Evolutionary conservation across 2,888 invertebrate species (phyloP).

Genomic region (Bimastos eiseni): DNA sequence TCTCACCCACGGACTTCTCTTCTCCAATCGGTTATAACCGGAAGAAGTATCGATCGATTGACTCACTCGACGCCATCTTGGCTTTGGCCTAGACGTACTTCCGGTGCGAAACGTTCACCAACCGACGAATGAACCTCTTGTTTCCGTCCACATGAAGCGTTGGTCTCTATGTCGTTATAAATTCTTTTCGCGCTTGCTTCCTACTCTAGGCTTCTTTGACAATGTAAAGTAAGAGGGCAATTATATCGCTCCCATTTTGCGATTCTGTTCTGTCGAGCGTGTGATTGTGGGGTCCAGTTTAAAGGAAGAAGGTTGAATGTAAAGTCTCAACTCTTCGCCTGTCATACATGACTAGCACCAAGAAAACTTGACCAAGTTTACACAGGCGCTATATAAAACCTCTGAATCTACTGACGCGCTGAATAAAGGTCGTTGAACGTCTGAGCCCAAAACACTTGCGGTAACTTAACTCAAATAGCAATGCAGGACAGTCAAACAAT

Average conservation of each 20-base stretch:
- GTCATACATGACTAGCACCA: neutral
- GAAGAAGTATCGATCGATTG: neutral
- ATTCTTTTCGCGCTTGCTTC: neutral
- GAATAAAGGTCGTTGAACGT: neutral
- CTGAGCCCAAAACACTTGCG: neutral
- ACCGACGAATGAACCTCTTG: neutral
- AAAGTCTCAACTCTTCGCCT: neutral
- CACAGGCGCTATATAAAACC: neutral
- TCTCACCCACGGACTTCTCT: neutral
- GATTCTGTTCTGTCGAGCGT: too few species aligned
- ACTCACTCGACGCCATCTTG: neutral
- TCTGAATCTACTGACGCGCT: neutral
- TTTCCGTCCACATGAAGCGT: neutral
- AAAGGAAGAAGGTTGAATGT: neutral
- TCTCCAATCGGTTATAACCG: neutral
- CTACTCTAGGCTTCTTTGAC: neutral
- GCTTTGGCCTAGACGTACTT: neutral
- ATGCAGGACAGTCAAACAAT: neutral
- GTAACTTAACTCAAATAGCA: neutral
- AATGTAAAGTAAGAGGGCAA: neutral
- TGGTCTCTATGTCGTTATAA: neutral
- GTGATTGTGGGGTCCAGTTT: too few species aligned
- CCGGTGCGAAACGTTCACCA: neutral
- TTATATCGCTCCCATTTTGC: neutral
- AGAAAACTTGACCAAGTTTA: neutral